Base-by-base conservation (phyloP, 2,113 vertebrate genomes). In the Oceanodroma tethys region DNA sequence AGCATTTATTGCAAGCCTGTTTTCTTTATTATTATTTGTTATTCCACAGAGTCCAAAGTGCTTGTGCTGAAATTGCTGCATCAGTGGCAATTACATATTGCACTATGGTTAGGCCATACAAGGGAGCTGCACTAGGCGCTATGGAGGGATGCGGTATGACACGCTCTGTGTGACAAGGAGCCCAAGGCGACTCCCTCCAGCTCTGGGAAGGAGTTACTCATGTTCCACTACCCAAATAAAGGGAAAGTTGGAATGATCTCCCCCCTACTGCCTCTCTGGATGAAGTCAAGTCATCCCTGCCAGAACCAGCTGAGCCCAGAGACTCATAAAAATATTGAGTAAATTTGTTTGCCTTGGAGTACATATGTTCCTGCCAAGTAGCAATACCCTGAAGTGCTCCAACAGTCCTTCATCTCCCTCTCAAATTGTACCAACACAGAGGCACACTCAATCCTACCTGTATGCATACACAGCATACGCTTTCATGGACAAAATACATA, bases 331-430 rank as follows among this genome's bases (percentile, higher is more conserved):
- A 88, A 71, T 43, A 95, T 11, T 63, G 83, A 95, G 47, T 15
- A 93, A 94, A 95, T 95, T 50, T 89, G 29, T 83, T 95, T 95
- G 91, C 90, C 68, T 86, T 84, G 36, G 56, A 91, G 40, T 60
- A 59, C 0, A 2, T 11, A 16, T n/a, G 30, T 1, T 94, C 40
- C 34, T 95, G 95, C 72, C 83, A 95, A 88, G 62, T 8, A 81
- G 68, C 68, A 95, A 86, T 86, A 56, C 40, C 80, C 68, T 27
- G 17, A 67, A 72, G 73, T 16, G 56, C 52, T 86, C 56, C 88
- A 59, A 16, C 50, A 13, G 1, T 52, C 63, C 75, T 76, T 47
- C 43, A 7, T 13, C n/a, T 65, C 27, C 15, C 65, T 88, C 52
- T 32, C 27, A 11, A 22, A 71, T 3, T 38, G 62, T 13, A 22